Evolutionary conservation across 1,140 invertebrate species (phyloP).

Genomic region (Scaptomyza hsui): DNA sequence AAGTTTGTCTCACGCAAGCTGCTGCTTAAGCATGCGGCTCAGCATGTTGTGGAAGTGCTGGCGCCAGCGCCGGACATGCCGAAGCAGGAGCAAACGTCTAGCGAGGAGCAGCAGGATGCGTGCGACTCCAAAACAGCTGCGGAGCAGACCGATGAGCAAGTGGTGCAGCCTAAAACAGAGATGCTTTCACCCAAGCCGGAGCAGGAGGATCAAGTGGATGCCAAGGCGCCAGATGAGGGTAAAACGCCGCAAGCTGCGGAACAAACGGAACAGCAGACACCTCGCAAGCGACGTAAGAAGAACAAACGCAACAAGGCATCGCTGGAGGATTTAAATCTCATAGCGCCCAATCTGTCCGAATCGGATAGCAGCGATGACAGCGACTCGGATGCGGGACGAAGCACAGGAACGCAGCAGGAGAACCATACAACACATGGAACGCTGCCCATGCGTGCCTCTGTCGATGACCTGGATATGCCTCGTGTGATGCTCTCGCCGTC

Average conservation of each 20-base stretch:
- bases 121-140: not conserved
- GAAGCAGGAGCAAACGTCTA: not conserved
- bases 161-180: not conserved
- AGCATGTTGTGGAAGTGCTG: slow-evolving; percentile 77
- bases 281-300: slow-evolving; percentile 85
- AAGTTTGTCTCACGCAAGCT: slow-evolving; percentile 93
- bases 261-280: slow-evolving; percentile 8
- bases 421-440: slow-evolving; percentile 9
- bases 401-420: slow-evolving; percentile 27
- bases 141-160: not conserved
- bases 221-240: slow-evolving; percentile 72
- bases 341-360: slow-evolving; percentile 92
- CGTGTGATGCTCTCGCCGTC: slow-evolving; percentile 70
- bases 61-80: too few relatives aligned
- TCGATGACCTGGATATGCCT: slow-evolving; percentile 66
- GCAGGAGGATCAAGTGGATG: slow-evolving; percentile 20
- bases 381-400: slow-evolving; percentile 84
- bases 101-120: not conserved
- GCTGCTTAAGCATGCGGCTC: slow-evolving; percentile 87
- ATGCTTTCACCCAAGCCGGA: not conserved
- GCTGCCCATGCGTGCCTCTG: slow-evolving; percentile 54
- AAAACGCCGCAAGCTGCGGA: slow-evolving; percentile 27
- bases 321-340: slow-evolving; percentile 87
- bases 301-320: slow-evolving; percentile 86
- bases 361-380: slow-evolving; percentile 91